Percentiles rank a stretch among this genome's conserved stretches.
phyloP scores from a whole-genome alignment of 1,140 invertebrate genomes.

The Brachionus sp. region DNA sequence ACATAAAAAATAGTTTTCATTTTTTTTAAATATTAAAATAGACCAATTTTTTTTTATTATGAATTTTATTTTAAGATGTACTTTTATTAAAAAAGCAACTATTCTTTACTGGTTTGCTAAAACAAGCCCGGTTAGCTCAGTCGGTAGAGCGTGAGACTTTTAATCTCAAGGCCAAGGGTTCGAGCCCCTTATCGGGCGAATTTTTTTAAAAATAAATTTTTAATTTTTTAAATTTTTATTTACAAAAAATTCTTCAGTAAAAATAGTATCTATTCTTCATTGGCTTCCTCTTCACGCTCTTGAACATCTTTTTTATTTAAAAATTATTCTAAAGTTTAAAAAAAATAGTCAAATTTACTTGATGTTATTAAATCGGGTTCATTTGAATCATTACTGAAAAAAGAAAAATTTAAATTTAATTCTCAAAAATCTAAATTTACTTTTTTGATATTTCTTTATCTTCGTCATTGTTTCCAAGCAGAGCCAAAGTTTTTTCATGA shows the following conservation, averaged over 20 bases:
- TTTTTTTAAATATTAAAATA: neutral
- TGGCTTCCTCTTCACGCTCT: neutral
- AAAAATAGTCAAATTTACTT: neutral
- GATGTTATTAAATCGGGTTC: neutral
- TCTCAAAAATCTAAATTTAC: constrained; percentile 37
- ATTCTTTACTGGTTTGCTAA: neutral
- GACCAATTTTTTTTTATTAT: neutral
- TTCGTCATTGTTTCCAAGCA: constrained; percentile 55
- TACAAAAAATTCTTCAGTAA: neutral
- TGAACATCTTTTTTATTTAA: neutral
- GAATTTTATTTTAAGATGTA: neutral
- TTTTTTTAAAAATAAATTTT: neutral
- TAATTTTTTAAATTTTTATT: neutral
- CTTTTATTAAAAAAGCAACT: neutral
- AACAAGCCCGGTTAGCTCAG: neutral
- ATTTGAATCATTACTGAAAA: neutral
- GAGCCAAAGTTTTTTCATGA: constrained; percentile 52
- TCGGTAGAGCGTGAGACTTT: constrained; percentile 3
- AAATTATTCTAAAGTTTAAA: neutral
- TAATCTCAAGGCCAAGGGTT: constrained; percentile 4
- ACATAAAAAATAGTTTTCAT: neutral
- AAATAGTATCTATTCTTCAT: neutral
- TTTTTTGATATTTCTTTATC: constrained; percentile 49
- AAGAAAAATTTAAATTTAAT: neutral
- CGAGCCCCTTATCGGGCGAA: neutral